These are phyloP conservation scores for Caloenas nicobarica DNA, from an alignment of 2,113 vertebrate species.

Conservation along the genomic window DNA sequence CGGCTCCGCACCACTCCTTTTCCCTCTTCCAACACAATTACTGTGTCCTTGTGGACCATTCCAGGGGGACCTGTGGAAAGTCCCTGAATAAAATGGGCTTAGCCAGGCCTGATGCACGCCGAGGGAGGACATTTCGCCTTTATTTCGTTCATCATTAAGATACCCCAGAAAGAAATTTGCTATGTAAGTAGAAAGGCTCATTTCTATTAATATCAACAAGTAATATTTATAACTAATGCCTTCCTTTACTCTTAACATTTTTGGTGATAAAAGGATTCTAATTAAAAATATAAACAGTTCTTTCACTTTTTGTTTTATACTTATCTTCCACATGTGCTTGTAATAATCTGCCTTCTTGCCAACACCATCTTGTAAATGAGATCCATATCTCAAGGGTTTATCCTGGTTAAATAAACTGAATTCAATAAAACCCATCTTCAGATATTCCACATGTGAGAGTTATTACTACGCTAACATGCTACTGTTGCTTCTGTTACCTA, in stretches of 20 bases:
- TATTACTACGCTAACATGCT: conserved; percentile 78
- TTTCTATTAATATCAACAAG: not conserved
- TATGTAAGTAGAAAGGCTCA: not conserved
- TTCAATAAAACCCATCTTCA: conserved; percentile 82
- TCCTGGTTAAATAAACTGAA: conserved; percentile 81
- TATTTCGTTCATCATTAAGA: not conserved
- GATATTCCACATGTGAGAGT: conserved; percentile 78
- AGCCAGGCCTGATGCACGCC: not conserved
- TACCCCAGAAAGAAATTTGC: not conserved
- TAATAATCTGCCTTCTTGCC: conserved; percentile 77
- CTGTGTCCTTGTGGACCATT: not conserved
- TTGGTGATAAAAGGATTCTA: conserved; percentile 32
- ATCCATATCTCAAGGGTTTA: conserved; percentile 79
- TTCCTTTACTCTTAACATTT: conserved; percentile 45
- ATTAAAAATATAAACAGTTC: conserved; percentile 63
- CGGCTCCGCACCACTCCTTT: not conserved
- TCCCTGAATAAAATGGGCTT: not conserved
- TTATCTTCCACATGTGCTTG: conserved; percentile 78
- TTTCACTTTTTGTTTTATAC: conserved; percentile 67
- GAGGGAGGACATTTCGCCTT: not conserved
- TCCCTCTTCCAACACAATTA: not conserved
- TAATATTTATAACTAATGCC: not conserved
- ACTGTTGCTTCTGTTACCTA: conserved; percentile 81
- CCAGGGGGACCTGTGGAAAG: not conserved
- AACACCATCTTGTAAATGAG: conserved; percentile 82